These are phyloP conservation scores for Isurus oxyrinchus DNA, from an alignment of 2,113 vertebrate species.

Conservation along the genomic window DNA sequence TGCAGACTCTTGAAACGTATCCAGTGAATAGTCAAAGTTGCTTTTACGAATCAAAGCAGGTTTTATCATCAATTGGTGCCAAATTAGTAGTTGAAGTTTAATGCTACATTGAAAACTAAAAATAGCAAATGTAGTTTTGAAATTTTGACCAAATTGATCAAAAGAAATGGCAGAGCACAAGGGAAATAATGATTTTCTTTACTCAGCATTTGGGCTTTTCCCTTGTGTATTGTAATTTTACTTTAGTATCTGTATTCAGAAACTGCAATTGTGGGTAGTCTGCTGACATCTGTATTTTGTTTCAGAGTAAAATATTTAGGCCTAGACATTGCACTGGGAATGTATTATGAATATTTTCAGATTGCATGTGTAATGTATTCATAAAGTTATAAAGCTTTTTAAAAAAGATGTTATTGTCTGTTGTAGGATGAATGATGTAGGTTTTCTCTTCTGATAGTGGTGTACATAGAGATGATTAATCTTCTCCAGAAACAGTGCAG, in stretches of 20 bases:
- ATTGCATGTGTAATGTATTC: not conserved
- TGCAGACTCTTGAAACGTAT: not conserved
- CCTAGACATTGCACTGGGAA: conserved; percentile 39
- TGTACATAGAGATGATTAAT: not conserved
- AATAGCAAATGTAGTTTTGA: not conserved
- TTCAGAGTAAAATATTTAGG: conserved; percentile 53
- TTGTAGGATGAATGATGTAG: not conserved
- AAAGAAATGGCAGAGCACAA: conserved; percentile 44
- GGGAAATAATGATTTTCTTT: conserved; percentile 47
- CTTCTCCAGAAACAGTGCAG: not conserved
- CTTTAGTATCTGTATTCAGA: conserved; percentile 53
- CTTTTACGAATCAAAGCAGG: not conserved
- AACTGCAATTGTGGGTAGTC: conserved; percentile 46
- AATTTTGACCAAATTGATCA: not conserved
- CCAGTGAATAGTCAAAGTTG: not conserved
- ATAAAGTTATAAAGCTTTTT: not conserved
- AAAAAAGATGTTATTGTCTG: not conserved
- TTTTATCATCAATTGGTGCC: not conserved
- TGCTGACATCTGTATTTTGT: conserved; percentile 48
- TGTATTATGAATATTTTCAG: not conserved
- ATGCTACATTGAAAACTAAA: not conserved
- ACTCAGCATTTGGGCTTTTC: conserved; percentile 50
- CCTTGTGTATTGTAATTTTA: conserved; percentile 51
- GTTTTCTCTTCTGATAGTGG: not conserved
- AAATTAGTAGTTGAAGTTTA: not conserved